Percentiles rank a stretch among this genome's conserved stretches.
These are phyloP conservation scores for Macrotrachela quadricornifera DNA, from an alignment of 1,140 invertebrate species.

Conservation along the genomic window DNA sequence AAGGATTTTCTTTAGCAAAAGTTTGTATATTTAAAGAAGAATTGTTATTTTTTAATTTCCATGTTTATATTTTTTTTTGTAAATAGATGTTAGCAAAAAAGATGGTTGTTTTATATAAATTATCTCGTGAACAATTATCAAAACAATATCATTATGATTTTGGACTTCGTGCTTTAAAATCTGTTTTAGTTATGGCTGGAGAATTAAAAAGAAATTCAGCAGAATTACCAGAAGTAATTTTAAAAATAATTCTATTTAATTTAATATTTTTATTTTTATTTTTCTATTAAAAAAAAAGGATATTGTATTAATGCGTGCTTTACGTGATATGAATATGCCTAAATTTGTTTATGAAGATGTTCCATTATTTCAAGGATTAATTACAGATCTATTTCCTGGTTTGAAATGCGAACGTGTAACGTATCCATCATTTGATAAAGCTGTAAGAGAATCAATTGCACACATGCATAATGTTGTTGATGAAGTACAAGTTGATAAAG, in stretches of 20 bases:
- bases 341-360: conserved; percentile 76
- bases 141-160: conserved; percentile 82
- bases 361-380: conserved; percentile 60
- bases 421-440: conserved; percentile 59
- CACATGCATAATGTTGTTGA: conserved; percentile 48
- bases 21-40: conserved; percentile 19
- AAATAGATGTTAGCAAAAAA: conserved; percentile 49
- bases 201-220: conserved; percentile 51
- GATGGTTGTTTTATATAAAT: conserved; percentile 65
- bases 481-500: conserved; percentile 59
- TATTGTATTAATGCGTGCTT: conserved; percentile 39
- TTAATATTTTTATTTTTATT: neutral
- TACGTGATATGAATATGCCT: conserved; percentile 71
- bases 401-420: conserved; percentile 58
- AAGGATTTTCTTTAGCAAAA: conserved; percentile 64
- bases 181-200: conserved; percentile 66
- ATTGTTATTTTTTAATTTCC: neutral
- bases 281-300: neutral
- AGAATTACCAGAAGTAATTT: conserved; percentile 43
- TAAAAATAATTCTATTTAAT: neutral
- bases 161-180: conserved; percentile 63
- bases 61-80: conserved; percentile 26
- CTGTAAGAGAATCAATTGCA: conserved; percentile 44
- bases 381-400: conserved; percentile 65
- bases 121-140: conserved; percentile 60